Evolutionary conservation across 1,140 invertebrate species (phyloP), one percentile per base, ranked within the genome.

Genomic region (Drosophila ohnishii): DNA sequence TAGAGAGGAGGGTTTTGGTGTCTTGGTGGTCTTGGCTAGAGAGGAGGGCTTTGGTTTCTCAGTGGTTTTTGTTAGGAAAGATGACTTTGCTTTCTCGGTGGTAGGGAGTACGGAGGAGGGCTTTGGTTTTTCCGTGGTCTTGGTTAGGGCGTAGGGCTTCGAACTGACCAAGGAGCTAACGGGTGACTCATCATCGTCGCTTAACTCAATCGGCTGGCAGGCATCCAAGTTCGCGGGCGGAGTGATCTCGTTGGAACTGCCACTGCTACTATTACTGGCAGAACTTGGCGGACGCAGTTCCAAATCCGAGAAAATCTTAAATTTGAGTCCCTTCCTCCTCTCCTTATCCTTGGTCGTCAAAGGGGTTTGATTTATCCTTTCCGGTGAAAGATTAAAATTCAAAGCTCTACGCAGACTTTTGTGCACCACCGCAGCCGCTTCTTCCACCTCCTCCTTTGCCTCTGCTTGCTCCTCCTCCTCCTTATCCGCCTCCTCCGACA

Each of bases 131-230:
- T 14, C 50, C 3, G 5, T 35, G 32, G 39, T 28, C 19, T 67
- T 59, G 0, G 67, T 35, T 22, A 64, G 57, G 0, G 44, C 25
- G 25, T 28, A 34, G 0, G 25, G 45, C 16, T 80, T 70, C 1
- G 39, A 32, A 13, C 6, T 35, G 14, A 22, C 0, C n/a, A 28
- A 2, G 39, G 50, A 9, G 34, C 11, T 10, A 7, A 30, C 13
- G 13, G 42, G 22, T 2, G 47, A 35, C 0, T 74, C 84, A 1
- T 75, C 76, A 8, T 50, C 48, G n/a, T 87, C 83, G 57, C 76
- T 88, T 40, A 57, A 34, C 5, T 79, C 75, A n/a, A 87, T 80
- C 1, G 74, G 13, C 44, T 89, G 84, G 25, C 84, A 88, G 28
- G 77, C 22, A 44, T 88, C 83, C 4, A 88, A 28, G 47, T 84